Base-by-base conservation (phyloP, 2,888 invertebrate species). In the Drosophila rellima region DNA sequence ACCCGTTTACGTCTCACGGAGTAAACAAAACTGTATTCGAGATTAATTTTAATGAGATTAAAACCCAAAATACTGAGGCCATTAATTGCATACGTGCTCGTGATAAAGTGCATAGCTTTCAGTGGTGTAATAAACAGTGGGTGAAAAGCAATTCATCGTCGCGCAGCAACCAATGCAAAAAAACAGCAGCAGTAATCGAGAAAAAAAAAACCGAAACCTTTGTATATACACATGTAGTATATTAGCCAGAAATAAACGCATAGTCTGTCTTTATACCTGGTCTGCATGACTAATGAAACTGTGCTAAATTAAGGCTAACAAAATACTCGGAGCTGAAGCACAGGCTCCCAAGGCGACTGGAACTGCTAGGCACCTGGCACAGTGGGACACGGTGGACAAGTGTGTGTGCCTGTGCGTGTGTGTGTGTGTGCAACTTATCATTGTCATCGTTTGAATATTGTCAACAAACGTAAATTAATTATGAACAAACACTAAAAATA, bases 401-500 rank as follows among this genome's bases (percentile, higher is more conserved):
- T 39, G 26, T 51, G 11, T 51, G 29, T 18, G 20, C 26, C 31
- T 17, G 50, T 40, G 20, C 7, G 48, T 17, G 51, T 59, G 44
- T 45, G 33, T 23, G 29, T 35, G 20, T 11, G 37, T 47, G 31
- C 26, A 54, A 48, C 70, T 71, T 80, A 86, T 70, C 68, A 66
- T 70, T 67, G 72, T 56, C 57, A 60, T 59, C 66, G 66, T 61
- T 44, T 47, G 26, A 56, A 55, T 40, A 74, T 66, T 76, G 83
- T 83, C 87, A 81, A 86, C 69, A 83, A 76, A 77, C 48, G 59
- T 63, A 71, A 68, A 88, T 82, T 67, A 74, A 86, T 80, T 71
- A 82, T 83, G 87, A 86, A 52, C 66, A 88, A 81, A 81, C 62
- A 82, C 84, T 83, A 70, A 81, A 88, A 88, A 83, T 83, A 82